Percentiles rank a stretch among this genome's conserved stretches.
These are phyloP conservation scores for Stomorhina lunata DNA, from an alignment of 2,888 invertebrate species.

Conservation along the genomic window DNA sequence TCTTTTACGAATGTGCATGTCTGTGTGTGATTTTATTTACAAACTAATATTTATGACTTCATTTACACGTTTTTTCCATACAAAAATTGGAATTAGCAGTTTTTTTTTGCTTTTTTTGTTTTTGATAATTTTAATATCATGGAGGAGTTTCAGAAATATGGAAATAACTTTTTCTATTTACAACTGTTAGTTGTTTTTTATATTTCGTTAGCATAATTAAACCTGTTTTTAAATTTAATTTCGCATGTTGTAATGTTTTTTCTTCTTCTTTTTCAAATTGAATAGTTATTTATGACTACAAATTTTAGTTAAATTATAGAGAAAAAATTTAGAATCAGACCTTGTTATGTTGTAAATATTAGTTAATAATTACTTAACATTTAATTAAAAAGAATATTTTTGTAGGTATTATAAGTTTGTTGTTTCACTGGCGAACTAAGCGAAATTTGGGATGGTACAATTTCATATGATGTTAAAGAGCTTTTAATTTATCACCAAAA, in stretches of 20 bases:
- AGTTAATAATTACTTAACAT: constrained; percentile 30
- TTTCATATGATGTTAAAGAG: too few relatives aligned
- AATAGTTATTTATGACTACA: constrained; percentile 34
- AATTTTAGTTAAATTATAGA: constrained; percentile 20
- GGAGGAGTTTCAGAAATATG: not conserved
- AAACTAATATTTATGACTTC: constrained; percentile 45
- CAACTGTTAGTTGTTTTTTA: not conserved
- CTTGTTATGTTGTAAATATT: not conserved
- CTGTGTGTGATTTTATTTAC: not conserved
- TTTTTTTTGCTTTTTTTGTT: not conserved
- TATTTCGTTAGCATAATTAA: constrained; percentile 29
- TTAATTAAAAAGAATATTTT: too few relatives aligned
- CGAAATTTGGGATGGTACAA: too few relatives aligned
- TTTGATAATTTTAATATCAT: not conserved
- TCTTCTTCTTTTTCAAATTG: not conserved
- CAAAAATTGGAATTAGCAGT: not conserved
- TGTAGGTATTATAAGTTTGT: too few relatives aligned
- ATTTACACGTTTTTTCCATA: constrained; percentile 33
- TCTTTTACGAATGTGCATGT: not conserved
- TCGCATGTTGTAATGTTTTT: not conserved
- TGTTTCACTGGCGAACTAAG: too few relatives aligned
- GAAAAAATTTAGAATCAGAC: not conserved
- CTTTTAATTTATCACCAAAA: too few relatives aligned
- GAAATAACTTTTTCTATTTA: not conserved
- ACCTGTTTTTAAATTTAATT: constrained; percentile 17